A percentile compares a stretch with the other conserved stretches of the same genome.
phyloP scores from a whole-genome alignment of 2,113 vertebrate genomes.

The Megalops atlanticus region DNA sequence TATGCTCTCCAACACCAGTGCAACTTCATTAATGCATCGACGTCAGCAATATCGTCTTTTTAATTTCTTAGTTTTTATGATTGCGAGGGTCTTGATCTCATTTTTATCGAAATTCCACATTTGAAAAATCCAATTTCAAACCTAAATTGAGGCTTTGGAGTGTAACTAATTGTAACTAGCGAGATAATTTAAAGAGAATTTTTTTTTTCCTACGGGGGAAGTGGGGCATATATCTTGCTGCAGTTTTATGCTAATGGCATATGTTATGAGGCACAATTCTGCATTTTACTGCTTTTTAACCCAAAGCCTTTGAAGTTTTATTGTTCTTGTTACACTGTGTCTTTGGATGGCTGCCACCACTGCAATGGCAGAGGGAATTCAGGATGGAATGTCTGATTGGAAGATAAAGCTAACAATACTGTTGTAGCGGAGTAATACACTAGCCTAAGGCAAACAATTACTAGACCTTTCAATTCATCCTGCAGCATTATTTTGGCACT shows the following conservation, averaged over 20 bases:
- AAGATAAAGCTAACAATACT: slow-evolving; percentile 27
- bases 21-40: not conserved
- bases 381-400: slow-evolving; percentile 24
- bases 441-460: slow-evolving; percentile 18
- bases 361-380: not conserved
- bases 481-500: slow-evolving; percentile 29
- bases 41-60: slow-evolving; percentile 9
- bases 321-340: slow-evolving; percentile 28
- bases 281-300: slow-evolving; percentile 43
- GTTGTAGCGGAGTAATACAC: not conserved
- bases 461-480: slow-evolving; percentile 20
- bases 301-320: slow-evolving; percentile 38
- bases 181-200: slow-evolving; percentile 41
- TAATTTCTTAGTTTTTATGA: slow-evolving; percentile 16
- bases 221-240: slow-evolving; percentile 19
- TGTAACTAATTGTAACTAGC: slow-evolving; percentile 54
- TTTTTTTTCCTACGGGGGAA: not conserved
- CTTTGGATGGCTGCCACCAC: slow-evolving; percentile 33
- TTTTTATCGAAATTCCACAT: slow-evolving; percentile 50
- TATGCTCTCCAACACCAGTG: not conserved
- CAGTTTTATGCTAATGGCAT: slow-evolving; percentile 37
- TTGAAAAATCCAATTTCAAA: slow-evolving; percentile 51
- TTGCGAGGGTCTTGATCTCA: slow-evolving; percentile 50
- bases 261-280: slow-evolving; percentile 13
- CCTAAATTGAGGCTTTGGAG: slow-evolving; percentile 48